Base-by-base conservation (phyloP, 1,140 invertebrate species). In the Nephotettix cincticeps region DNA sequence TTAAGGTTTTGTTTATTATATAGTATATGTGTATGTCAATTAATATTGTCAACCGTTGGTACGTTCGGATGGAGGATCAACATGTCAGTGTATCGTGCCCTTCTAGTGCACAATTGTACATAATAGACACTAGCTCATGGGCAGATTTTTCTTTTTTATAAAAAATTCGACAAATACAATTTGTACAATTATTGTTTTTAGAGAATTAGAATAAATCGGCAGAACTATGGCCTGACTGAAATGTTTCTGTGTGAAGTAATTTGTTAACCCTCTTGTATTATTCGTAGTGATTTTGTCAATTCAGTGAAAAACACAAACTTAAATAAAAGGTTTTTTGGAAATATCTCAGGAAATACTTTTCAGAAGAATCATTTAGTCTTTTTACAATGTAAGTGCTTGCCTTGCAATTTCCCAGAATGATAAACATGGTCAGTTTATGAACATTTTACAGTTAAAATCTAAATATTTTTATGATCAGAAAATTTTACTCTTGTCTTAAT, bases 131-230 rank as follows among this genome's bases (percentile, higher is more conserved):
- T 43, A 43, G 64, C 17, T 36, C 30, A 17, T 21, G 64, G 64
- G 32, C 23, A 43, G 23, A 65, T n/a, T 43, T 40, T 32, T 14
- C 40, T 67, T 67, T 43, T 43, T 67, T 43, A 67, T 43, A 67
- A 43, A 67, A 67, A 64, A 64, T 43, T 27, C 64, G 64, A 67
- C 36, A 67, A 67, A 67, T 45, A 67, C 32, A 67, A 67, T 67
- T 67, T 67, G 64, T 67, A 67, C 64, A 67, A 67, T 67, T n/a
- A n/a, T n/a, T 67, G 64, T 67, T 67, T 67, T 67, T 67, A 67
- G 64, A 45, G 40, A 43, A 43, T 67, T 67, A 67, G 64, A 65
- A 65, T 45, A 67, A 67, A 67, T 19, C 23, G 64, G 64, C 64
- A 43, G 28, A 67, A 45, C 32, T 65, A 43, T 21, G 36, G 64